Conservation (phyloP, 2,888 invertebrate species). For the Oegoconia quadripuncta region DNA sequence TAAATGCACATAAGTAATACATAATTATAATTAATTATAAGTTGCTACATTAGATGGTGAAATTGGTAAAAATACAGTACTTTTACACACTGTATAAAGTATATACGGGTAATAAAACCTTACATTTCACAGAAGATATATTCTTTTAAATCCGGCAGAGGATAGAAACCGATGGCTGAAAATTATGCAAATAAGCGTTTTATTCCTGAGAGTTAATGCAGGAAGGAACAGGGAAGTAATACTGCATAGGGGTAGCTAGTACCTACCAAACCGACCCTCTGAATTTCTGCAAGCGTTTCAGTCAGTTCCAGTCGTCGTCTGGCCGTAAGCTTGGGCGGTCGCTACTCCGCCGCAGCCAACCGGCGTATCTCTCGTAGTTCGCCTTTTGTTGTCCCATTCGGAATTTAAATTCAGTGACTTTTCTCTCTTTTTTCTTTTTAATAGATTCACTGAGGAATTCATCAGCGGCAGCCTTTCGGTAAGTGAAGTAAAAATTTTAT, state of each 20-base stretch:
- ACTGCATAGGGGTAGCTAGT: constrained; percentile 31
- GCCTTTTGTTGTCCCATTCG: constrained; percentile 17
- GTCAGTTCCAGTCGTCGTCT: constrained; percentile 41
- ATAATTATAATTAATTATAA: too few species aligned
- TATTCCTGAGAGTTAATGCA: too few species aligned
- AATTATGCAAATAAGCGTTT: constrained; percentile 43
- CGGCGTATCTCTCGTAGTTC: constrained; percentile 27
- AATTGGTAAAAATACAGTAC: too few species aligned
- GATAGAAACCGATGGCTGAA: too few species aligned
- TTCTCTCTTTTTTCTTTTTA: constrained; percentile 31
- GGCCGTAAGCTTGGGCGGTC: constrained; percentile 23
- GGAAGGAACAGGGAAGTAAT: constrained; percentile 29
- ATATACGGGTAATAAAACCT: too few species aligned
- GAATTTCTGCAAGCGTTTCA: constrained; percentile 30
- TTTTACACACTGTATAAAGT: too few species aligned
- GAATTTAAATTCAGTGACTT: constrained; percentile 38
- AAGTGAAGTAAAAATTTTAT: constrained; percentile 23
- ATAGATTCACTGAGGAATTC: constrained; percentile 22
- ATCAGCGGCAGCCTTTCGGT: constrained; percentile 28
- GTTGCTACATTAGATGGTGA: too few species aligned
- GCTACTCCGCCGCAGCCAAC: constrained; percentile 6
- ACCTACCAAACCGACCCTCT: constrained; percentile 28
- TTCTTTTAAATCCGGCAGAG: too few species aligned
- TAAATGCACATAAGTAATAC: too few species aligned
- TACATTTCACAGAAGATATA: too few species aligned